Evolutionary conservation across 1,140 invertebrate genomes (phyloP).

Genomic region (Apolygus lucorum): DNA sequence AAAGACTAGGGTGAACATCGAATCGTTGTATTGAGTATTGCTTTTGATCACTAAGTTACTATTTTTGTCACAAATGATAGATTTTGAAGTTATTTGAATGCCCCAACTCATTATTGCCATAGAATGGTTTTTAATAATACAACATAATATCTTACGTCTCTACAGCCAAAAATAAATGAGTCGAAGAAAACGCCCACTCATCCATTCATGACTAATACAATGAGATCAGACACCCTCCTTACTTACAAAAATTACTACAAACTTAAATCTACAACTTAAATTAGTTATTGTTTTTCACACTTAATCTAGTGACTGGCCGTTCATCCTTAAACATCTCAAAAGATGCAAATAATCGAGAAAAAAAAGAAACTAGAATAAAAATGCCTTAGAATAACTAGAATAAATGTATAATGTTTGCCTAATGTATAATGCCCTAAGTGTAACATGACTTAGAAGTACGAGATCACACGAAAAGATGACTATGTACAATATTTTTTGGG

Average conservation of each 20-base stretch:
- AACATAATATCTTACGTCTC: background rate
- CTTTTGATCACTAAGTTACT: background rate
- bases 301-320: conserved; percentile 3
- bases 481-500: conserved; percentile 25
- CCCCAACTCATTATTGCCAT: conserved; percentile 26
- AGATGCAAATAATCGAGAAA: background rate
- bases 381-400: no score
- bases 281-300: conserved; percentile 7
- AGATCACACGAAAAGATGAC: conserved; percentile 18
- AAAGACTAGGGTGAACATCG: conserved; percentile 1
- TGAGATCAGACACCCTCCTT: background rate
- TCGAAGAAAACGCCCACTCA: background rate
- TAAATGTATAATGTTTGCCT: background rate
- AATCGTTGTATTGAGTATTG: conserved; percentile 19
- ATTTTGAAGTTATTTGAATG: conserved; percentile 2
- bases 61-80: background rate
- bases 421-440: background rate
- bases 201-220: background rate
- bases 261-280: background rate
- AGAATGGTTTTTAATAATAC: conserved; percentile 8
- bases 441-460: conserved; percentile 23
- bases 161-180: background rate
- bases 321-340: background rate
- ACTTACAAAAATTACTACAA: no score
- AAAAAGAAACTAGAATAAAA: no score